Base-by-base conservation (phyloP, 2,888 invertebrate genomes). In the Amblyteles armatorius region DNA sequence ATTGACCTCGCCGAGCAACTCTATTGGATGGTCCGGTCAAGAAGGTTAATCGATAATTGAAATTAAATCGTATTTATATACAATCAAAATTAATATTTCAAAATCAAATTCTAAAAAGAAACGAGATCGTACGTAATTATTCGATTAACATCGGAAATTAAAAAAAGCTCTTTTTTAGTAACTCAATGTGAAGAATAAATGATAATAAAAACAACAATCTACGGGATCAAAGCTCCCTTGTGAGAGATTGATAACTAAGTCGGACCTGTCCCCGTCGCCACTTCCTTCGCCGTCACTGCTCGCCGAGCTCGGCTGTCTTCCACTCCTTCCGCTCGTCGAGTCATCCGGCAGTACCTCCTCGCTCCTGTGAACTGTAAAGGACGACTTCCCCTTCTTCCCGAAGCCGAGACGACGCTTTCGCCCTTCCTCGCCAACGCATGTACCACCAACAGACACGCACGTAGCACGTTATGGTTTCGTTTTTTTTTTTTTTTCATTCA, bases 281-380 rank as follows among this genome's bases (percentile, higher is more conserved):
- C 96, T 96, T 92, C 96, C 96, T 94, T 97, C 97, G 94, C 98
- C 98, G 94, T 98, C 98, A 94, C 98, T 98, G 94, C 98, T 98
- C 92, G 98, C 97, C 92, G 98, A 98, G 92, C 98, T 98, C 93
- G 98, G 97, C 93, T 98, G 97, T 93, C 95, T 94, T 90, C 95
- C 95, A 92, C 95, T 92, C 72, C 92, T 91, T 80, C 92, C 92
- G 87, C 93, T 90, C 82, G 91, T 88, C 87, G 92, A 91, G 94
- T 98, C 98, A 92, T 97, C 97, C 89, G 98, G 98, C 92, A 97
- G 96, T 93, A 99, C 98, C 95, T 99, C 99, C 95, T 99, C 99
- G 94, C 99, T 99, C 95, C 99, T 97, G 95, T 99, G 99, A 94
- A 99, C 98, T 95, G 98, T 98, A 96, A 98, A 98, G 94, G 98